Evolutionary conservation across 2,797 vertebrate genomes (phyloP), one percentile per base, ranked within the genome.

Genomic region (Cichlasoma orientale): DNA sequence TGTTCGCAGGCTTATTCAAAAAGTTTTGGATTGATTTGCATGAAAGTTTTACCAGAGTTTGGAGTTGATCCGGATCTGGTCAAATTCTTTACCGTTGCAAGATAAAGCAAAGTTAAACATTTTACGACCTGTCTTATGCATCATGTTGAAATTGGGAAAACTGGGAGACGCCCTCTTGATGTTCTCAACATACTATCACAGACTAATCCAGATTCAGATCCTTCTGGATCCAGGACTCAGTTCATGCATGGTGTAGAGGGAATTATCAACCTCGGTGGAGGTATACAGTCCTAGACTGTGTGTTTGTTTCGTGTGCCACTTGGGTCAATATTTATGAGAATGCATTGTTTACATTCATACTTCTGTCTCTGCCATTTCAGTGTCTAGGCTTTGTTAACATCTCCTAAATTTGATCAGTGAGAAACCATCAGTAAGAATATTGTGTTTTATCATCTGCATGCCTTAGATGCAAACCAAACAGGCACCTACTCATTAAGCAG

Each of bases 391-490:
- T 44, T 25, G 11, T 63, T 25, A 19, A 4, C 41, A 38, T 57
- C 61, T 53, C 25, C 16, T 31, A 68, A 44, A 58, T 16, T 61
- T 5, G 5, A 41, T 58, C 29, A 59, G 5, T 61, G 31, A 71
- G 27, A 77, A 47, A 52, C 7, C 50, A n/a, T 9, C 50, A 52
- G 41, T 68, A 13, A 50, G 61, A 68, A 50, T 68, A 25, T 14
- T 79, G 2, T 7, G 0, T 63, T 79, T 8, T 72, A 73, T 85
- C 19, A 72, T 68, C 41, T 68, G 57, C 73, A 77, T 83, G 76
- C 3, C 41, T 38, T 2, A 36, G 21, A 59, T 33, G 9, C 16
- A 54, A 70, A 33, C 44, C 57, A 59, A 47, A 56, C 5, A 0
- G 21, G 12, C 29, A 29, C 16, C 16, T 2, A 1, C 16, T 69